Percentiles rank a stretch among this genome's conserved stretches.
phyloP scores from a whole-genome alignment of 2,797 vertebrate genomes.

The Euphonia xanthogaster region DNA sequence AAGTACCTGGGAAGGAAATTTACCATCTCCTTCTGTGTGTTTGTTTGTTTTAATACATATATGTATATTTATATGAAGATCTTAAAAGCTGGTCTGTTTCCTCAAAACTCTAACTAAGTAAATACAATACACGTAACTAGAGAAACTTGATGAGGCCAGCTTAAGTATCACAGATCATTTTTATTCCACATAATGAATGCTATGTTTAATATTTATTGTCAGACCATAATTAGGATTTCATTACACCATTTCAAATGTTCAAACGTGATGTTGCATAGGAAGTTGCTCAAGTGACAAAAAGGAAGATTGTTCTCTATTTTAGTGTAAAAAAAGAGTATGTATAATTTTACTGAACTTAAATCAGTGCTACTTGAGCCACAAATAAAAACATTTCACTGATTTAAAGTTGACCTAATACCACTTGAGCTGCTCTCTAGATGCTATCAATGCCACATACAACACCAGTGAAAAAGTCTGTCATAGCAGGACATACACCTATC shows the following conservation, averaged over 20 bases:
- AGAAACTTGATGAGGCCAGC: background rate
- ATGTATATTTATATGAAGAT: background rate
- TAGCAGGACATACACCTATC: background rate
- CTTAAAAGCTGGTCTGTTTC: background rate
- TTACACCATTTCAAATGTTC: background rate
- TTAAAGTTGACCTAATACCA: background rate
- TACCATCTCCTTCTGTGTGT: background rate
- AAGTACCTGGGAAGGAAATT: background rate
- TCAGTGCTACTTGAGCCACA: background rate
- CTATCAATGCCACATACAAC: background rate
- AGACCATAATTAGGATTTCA: background rate
- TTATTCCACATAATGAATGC: background rate
- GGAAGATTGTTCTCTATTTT: background rate
- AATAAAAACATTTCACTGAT: background rate
- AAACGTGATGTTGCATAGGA: background rate
- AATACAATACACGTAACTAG: background rate
- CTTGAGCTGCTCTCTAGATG: background rate
- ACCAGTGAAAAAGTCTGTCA: background rate
- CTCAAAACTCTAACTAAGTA: background rate
- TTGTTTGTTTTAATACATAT: background rate
- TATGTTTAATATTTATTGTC: background rate
- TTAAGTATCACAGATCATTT: background rate
- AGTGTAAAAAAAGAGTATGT: background rate
- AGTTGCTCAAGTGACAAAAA: background rate
- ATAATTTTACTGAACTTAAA: background rate